These are phyloP conservation scores for Flabesymbios commensalis DNA, from an alignment of 2,888 invertebrate genomes.

Conservation along the genomic window DNA sequence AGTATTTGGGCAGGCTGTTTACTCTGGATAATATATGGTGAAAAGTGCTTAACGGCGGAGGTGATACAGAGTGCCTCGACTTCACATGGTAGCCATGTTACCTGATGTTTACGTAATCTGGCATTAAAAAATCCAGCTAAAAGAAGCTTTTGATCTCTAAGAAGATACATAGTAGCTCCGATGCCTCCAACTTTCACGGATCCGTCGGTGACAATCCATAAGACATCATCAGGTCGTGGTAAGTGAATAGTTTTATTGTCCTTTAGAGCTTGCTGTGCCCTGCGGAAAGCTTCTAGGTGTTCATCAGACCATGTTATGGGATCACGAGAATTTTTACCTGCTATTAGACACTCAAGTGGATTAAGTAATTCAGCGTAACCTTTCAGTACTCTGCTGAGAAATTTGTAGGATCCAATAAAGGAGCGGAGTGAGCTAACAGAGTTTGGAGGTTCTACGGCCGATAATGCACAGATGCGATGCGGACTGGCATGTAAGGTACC, in stretches of 20 bases:
- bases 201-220: conserved; percentile 24
- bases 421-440: conserved; percentile 10
- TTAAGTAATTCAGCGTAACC: conserved; percentile 13
- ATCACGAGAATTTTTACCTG: conserved; percentile 19
- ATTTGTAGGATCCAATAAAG: conserved; percentile 18
- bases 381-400: conserved; percentile 17
- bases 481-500: conserved; percentile 25
- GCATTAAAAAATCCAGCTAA: conserved; percentile 11
- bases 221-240: conserved; percentile 15
- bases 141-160: conserved; percentile 1
- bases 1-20: neutral
- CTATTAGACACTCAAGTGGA: conserved; percentile 12
- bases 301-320: conserved; percentile 20
- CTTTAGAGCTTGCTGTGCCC: conserved; percentile 10
- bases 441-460: conserved; percentile 5
- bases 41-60: conserved; percentile 11
- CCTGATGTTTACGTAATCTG: conserved; percentile 6
- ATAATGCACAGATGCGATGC: conserved; percentile 11
- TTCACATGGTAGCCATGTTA: conserved; percentile 15
- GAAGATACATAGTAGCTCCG: conserved; percentile 11
- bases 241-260: conserved; percentile 15
- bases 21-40: conserved; percentile 8
- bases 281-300: conserved; percentile 4
- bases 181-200: conserved; percentile 19
- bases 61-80: conserved; percentile 12